Conservation (phyloP, 2,888 invertebrate genomes). For the Watsonalla cultraria region DNA sequence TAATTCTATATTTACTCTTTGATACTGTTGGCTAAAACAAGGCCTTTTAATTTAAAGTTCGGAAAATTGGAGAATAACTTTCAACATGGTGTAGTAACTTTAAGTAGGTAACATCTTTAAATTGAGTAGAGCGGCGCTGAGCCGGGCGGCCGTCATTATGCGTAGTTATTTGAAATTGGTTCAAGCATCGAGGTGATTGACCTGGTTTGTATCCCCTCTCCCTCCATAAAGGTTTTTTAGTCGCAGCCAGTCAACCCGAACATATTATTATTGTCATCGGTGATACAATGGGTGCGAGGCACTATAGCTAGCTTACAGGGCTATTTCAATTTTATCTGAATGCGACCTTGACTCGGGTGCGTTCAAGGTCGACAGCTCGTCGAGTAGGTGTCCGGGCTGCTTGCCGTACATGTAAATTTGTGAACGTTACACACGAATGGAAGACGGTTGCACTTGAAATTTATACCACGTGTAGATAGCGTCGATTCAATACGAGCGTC, state of each 20-base stretch:
- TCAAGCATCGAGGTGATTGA: constrained; percentile 60
- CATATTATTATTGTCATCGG: constrained; percentile 53
- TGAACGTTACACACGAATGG: constrained; percentile 24
- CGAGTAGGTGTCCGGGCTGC: constrained; percentile 21
- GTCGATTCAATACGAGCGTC: too few species aligned
- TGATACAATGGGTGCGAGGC: constrained; percentile 58
- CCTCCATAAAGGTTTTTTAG: constrained; percentile 40
- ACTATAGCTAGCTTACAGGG: constrained; percentile 28
- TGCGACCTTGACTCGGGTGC: constrained; percentile 60
- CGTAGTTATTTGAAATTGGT: constrained; percentile 59
- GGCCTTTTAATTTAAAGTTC: too few species aligned
- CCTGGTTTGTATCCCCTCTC: constrained; percentile 52
- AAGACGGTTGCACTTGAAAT: constrained; percentile 25
- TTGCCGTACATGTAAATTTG: constrained; percentile 17
- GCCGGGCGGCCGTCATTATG: constrained; percentile 27
- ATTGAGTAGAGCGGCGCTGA: constrained; percentile 7
- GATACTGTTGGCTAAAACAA: too few species aligned
- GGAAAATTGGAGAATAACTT: too few species aligned
- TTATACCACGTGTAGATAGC: constrained; percentile 18
- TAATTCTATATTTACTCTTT: too few species aligned
- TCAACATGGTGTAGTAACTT: too few species aligned
- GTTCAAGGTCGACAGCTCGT: constrained; percentile 54
- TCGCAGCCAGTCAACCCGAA: constrained; percentile 56
- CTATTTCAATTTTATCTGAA: constrained; percentile 38
- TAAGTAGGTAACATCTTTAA: too few species aligned